A percentile compares a stretch with the other conserved stretches of the same genome.
Conservation (phyloP, 2,888 invertebrate genomes). For the Herminia tarsipennalis region DNA sequence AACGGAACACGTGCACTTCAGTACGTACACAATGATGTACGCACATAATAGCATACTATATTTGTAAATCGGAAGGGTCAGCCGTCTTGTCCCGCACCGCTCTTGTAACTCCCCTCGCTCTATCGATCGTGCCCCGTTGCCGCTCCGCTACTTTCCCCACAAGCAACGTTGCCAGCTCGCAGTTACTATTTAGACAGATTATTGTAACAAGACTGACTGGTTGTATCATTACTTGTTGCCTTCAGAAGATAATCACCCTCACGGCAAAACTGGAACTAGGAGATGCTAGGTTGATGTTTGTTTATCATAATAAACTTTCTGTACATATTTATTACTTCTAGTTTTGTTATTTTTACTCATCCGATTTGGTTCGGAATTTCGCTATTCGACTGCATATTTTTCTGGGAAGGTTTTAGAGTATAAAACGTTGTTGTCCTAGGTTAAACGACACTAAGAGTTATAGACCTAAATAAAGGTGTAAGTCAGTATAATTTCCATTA, state of each 20-base stretch:
- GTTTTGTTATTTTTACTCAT: no score
- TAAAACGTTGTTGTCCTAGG: no score
- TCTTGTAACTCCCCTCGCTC: constrained; percentile 41
- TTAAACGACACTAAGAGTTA: no score
- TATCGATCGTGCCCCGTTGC: constrained; percentile 69
- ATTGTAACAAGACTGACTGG: constrained; percentile 46
- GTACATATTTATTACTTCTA: neutral
- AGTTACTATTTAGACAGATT: constrained; percentile 60
- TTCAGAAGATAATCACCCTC: constrained; percentile 22
- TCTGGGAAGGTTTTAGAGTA: no score
- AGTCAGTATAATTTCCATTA: no score
- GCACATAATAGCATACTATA: constrained; percentile 32
- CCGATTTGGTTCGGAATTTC: no score
- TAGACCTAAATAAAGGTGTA: no score
- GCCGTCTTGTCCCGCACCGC: constrained; percentile 35
- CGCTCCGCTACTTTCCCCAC: constrained; percentile 67
- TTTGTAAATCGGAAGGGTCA: constrained; percentile 62
- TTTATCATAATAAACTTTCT: no score
- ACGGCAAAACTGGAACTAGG: constrained; percentile 11
- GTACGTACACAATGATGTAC: constrained; percentile 28
- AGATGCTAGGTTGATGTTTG: no score
- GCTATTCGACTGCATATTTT: no score
- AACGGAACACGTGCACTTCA: constrained; percentile 40
- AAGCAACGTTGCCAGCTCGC: constrained; percentile 68
- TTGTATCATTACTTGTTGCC: constrained; percentile 69